Base-by-base conservation (phyloP, 2,797 vertebrate species). In the Pipistrellus pipistrellus region DNA sequence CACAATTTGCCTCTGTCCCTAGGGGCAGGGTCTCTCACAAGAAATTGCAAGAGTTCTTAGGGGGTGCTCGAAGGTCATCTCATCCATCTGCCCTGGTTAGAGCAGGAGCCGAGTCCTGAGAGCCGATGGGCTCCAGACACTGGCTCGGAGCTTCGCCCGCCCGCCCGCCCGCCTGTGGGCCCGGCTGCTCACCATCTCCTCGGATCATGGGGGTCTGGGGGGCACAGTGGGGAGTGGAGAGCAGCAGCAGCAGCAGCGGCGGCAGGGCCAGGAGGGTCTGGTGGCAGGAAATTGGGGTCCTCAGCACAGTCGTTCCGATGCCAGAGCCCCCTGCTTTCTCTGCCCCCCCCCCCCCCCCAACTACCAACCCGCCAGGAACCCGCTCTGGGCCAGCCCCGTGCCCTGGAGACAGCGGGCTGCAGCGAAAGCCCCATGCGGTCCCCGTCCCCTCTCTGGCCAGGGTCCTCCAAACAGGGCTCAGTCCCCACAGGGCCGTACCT, bases 141-240 rank as follows among this genome's bases (percentile, higher is more conserved):
- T 27, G 48, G 59, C 76, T 77, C 17, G 4, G 68, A 11, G 7
- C 55, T 62, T 3, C 92, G 44, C 72, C 46, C 90, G 11, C 25
- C 57, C 57, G 2, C 51, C 35, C 82, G 55, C 48, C 38, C 25
- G 55, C 48, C 38, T 30, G 35, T 0, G 3, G 57, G 20, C 46
- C 35, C 75, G 48, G 41, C 80, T 53, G 71, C 97, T 97, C 96
- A 97, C 97, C 97, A 20, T 97, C 97, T 88, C 96, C 97, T 55
- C 97, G 96, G 91, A 97, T 97, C 48, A 91, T 95, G 3, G 84
- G 83, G 75, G 5, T 41, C 78, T 97, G 97, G 4, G 94, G 78
- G 38, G 51, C 5, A 2, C 97, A 96, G 35, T 23, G 95, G 30
- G 88, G 73, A 0, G 18, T 17, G 0, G 59, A 96, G 51, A 97